phyloP scores from a whole-genome alignment of 1,140 invertebrate genomes.

The Mizuhopecten yessoensis region DNA sequence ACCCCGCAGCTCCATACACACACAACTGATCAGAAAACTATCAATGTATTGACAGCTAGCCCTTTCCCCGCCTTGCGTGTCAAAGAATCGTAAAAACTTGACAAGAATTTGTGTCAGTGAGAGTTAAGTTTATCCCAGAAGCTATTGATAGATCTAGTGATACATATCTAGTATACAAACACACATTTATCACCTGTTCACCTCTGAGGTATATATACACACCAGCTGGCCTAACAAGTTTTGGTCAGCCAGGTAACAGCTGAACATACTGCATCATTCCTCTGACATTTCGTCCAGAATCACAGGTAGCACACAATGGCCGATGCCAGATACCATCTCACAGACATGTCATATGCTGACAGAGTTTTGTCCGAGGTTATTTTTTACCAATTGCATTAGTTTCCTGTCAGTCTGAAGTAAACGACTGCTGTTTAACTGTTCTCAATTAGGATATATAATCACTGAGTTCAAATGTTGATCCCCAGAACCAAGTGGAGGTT shows the following conservation, averaged over 20 bases:
- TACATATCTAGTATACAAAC: neutral
- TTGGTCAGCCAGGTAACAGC: neutral
- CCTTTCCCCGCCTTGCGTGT: conserved; percentile 15
- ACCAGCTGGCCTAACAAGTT: neutral
- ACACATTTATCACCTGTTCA: conserved; percentile 24
- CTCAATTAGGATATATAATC: neutral
- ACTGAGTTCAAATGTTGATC: neutral
- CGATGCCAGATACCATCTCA: neutral
- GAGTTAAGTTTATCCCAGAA: conserved; percentile 15
- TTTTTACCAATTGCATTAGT: neutral
- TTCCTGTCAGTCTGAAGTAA: neutral
- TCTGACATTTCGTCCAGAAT: neutral
- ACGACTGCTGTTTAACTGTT: neutral
- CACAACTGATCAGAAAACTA: neutral
- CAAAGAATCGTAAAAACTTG: conserved; percentile 25
- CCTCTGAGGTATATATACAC: conserved; percentile 6
- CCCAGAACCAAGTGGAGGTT: neutral
- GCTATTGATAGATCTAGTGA: conserved; percentile 12
- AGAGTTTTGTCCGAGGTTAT: neutral
- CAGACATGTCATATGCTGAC: too few relatives aligned
- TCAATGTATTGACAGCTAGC: neutral
- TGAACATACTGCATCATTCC: neutral
- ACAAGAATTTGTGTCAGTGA: conserved; percentile 31
- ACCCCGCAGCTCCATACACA: neutral
- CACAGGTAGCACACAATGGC: conserved; percentile 10